Evolutionary conservation across 2,888 invertebrate genomes (phyloP).

Genomic region (Monoplex corrugatus): DNA sequence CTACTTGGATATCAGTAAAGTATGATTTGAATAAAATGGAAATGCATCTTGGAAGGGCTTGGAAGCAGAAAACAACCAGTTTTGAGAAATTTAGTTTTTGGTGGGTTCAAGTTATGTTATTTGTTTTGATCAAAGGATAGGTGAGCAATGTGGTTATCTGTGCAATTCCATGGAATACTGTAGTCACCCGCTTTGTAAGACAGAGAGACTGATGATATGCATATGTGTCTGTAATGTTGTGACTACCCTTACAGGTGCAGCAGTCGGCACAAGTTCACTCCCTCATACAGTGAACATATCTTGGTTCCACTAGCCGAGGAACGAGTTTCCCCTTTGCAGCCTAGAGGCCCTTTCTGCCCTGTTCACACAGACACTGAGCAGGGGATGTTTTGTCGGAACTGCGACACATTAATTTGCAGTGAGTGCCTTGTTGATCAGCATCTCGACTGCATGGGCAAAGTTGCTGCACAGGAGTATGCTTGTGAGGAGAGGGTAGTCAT

Average conservation of each 20-base stretch:
- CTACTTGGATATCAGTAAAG: no score
- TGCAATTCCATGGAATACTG: no score
- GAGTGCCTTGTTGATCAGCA: conserved; percentile 5
- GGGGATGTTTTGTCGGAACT: conserved; percentile 35
- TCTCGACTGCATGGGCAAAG: not conserved
- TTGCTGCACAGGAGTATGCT: not conserved
- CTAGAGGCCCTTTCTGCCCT: not conserved
- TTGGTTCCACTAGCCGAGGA: not conserved
- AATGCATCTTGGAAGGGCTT: no score
- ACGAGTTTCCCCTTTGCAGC: not conserved
- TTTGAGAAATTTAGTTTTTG: no score
- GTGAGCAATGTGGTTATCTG: no score
- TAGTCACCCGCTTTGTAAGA: no score
- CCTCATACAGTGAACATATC: not conserved
- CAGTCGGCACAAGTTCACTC: conserved; percentile 9
- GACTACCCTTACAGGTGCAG: conserved; percentile 23
- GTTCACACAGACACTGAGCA: not conserved
- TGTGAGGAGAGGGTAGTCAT: not conserved
- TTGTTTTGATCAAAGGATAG: no score
- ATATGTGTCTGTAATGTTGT: no score
- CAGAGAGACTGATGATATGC: no score
- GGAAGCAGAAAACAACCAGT: no score
- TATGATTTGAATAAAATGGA: no score
- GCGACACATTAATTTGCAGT: conserved; percentile 15
- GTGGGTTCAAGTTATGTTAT: no score